A percentile compares a stretch with the other conserved stretches of the same genome.
These are phyloP conservation scores for Paratrypauchen microcephalus DNA, from an alignment of 2,797 vertebrate genomes.

Conservation along the genomic window DNA sequence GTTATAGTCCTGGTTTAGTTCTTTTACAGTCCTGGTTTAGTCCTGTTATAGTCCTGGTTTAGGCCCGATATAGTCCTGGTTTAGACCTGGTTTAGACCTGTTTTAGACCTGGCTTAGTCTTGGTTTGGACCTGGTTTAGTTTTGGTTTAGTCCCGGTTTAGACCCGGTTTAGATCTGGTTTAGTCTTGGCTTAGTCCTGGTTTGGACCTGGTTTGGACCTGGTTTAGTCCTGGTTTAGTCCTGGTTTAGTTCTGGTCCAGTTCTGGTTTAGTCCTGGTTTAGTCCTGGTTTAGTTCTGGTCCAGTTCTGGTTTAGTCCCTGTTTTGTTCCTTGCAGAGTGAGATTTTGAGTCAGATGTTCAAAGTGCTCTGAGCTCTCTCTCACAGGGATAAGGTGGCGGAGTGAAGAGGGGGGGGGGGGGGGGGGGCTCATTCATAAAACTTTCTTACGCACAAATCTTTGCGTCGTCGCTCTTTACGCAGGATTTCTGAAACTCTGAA, in stretches of 20 bases:
- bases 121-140: background rate
- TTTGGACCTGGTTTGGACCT: background rate
- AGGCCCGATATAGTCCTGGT: no score
- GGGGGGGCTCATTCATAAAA: no score
- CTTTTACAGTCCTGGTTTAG: background rate
- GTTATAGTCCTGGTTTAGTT: background rate
- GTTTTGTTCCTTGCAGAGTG: background rate
- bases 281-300: background rate
- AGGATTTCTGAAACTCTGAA: no score
- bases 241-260: background rate
- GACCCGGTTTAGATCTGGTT: background rate
- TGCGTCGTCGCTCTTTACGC: no score
- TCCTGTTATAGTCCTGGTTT: background rate
- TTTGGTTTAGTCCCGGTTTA: background rate
- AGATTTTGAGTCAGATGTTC: background rate
- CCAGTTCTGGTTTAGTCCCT: background rate
- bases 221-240: background rate
- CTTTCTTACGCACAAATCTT: no score
- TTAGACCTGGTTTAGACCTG: no score
- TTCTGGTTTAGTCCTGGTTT: background rate
- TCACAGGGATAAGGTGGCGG: constrained; percentile 57
- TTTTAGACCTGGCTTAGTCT: no score
- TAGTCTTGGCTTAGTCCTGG: background rate
- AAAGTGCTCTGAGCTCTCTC: constrained; percentile 24
- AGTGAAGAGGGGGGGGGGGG: no score